Conservation (phyloP, 2,888 invertebrate species). For the Pseudococcus viburni region DNA sequence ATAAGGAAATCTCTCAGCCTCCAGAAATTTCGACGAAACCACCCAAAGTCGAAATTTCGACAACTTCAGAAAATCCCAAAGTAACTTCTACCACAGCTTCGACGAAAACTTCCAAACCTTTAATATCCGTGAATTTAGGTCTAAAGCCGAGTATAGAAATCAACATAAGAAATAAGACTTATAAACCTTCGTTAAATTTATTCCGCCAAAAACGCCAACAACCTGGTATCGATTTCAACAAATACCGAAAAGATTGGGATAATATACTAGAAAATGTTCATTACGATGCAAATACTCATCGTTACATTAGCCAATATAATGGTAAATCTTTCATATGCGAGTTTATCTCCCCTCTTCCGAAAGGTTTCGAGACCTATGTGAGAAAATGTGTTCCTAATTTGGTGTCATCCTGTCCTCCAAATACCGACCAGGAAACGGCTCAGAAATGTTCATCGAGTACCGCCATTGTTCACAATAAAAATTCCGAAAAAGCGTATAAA, state of each 20-base stretch:
- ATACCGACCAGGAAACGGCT: slow-evolving; percentile 70
- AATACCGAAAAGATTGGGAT: slow-evolving; percentile 3
- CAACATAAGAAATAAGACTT: too few species aligned
- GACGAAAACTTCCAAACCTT: too few species aligned
- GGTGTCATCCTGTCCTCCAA: slow-evolving; percentile 70
- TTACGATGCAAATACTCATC: not conserved
- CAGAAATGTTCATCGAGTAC: slow-evolving; percentile 72
- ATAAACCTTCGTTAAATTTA: too few species aligned
- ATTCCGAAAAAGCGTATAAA: slow-evolving; percentile 70
- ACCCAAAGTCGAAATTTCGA: too few species aligned
- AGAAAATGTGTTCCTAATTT: slow-evolving; percentile 71
- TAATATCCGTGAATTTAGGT: too few species aligned
- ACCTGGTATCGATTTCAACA: not conserved
- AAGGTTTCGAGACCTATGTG: slow-evolving; percentile 67
- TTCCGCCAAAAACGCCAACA: not conserved
- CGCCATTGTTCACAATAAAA: slow-evolving; percentile 71
- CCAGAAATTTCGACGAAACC: too few species aligned
- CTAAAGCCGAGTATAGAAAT: too few species aligned
- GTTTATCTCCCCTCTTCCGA: slow-evolving; percentile 11
- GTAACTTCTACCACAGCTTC: too few species aligned
- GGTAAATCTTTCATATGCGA: slow-evolving; percentile 19
- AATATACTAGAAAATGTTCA: slow-evolving; percentile 19
- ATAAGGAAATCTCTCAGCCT: too few species aligned
- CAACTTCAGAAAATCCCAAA: too few species aligned
- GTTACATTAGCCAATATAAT: not conserved